Base-by-base conservation (phyloP, 1,140 invertebrate species). In the Melipona quadrifasciata region DNA sequence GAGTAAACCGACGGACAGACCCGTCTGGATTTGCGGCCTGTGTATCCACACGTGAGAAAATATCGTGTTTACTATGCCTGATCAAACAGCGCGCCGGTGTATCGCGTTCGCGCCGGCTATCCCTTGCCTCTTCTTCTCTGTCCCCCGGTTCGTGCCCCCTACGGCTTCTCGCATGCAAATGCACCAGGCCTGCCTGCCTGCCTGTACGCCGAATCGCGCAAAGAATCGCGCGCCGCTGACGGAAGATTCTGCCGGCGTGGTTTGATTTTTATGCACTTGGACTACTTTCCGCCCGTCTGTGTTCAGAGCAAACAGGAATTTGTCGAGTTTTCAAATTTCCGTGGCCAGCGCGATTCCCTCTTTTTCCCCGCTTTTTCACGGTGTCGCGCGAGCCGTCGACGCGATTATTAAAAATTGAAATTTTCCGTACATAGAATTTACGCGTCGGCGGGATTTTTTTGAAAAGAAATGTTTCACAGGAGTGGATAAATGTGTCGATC, bases 1-100 rank as follows among this genome's bases (percentile, higher is more conserved):
- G n/a, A n/a, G 80, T 79, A 90, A 87, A 90, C 58, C 70, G 76
- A 76, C 64, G 67, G 58, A 31, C 34, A 19, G 53, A 61, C 84
- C 71, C 27, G 17, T 58, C 65, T 68, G 83, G 72, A 87, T 90
- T 86, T 73, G 73, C 70, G 80, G 65, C 72, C 77, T 80, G 85
- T 71, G 82, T 85, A 90, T 91, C 76, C 85, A 85, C 86, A 87
- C 90, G 91, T 92, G 92, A 91, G 92, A 93, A 93, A 93, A 93
- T 92, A 92, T 91, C 89, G 87, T 89, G 90, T 92, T 92, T 91
- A 88, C 89, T 85, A 71, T 87, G 70, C 80, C 91, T 92, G 92
- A 92, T 92, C 92, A 93, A 93, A 93, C 86, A 90, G 72, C 74
- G 86, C 24, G 86, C 87, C 68, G 72, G 84, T 84, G 79, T 85